These are phyloP conservation scores for Semicossyphus pulcher DNA, from an alignment of 2,113 vertebrate genomes.

Conservation along the genomic window DNA sequence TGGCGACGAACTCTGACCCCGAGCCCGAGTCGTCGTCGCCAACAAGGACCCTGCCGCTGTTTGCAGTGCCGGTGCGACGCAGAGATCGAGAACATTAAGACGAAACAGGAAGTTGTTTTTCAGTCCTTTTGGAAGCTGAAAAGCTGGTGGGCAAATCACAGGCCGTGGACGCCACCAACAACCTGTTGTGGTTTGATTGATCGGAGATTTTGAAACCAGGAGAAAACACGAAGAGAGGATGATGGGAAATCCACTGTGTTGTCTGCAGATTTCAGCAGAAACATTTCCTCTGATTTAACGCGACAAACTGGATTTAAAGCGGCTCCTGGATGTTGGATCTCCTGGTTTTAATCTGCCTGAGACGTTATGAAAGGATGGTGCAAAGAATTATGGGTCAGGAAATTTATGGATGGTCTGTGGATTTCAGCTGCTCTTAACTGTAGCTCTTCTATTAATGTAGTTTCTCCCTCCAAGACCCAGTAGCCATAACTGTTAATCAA, in stretches of 20 bases:
- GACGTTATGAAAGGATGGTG: neutral
- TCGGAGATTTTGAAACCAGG: neutral
- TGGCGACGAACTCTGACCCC: conserved; percentile 49
- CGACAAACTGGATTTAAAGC: neutral
- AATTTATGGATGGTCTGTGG: no score
- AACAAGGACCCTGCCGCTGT: conserved; percentile 68
- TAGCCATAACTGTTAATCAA: conserved; percentile 44
- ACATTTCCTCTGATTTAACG: conserved; percentile 14
- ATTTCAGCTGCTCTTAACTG: neutral
- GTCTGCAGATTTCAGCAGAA: conserved; percentile 22
- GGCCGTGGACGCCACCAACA: neutral
- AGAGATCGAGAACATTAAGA: conserved; percentile 71
- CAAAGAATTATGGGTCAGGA: neutral
- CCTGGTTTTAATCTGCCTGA: neutral
- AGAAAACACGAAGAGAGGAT: neutral
- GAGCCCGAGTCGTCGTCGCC: conserved; percentile 57
- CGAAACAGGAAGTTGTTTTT: neutral
- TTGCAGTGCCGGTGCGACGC: conserved; percentile 70
- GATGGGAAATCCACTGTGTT: conserved; percentile 14
- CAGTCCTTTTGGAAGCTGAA: neutral
- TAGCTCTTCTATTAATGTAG: conserved; percentile 38
- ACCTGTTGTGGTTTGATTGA: neutral
- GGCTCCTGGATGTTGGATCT: neutral
- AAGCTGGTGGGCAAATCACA: neutral
- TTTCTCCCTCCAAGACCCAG: conserved; percentile 35